Percentiles rank a stretch among this genome's conserved stretches.
Evolutionary conservation across 2,797 vertebrate genomes (phyloP).

Genomic region (Liparis tanakae): DNA sequence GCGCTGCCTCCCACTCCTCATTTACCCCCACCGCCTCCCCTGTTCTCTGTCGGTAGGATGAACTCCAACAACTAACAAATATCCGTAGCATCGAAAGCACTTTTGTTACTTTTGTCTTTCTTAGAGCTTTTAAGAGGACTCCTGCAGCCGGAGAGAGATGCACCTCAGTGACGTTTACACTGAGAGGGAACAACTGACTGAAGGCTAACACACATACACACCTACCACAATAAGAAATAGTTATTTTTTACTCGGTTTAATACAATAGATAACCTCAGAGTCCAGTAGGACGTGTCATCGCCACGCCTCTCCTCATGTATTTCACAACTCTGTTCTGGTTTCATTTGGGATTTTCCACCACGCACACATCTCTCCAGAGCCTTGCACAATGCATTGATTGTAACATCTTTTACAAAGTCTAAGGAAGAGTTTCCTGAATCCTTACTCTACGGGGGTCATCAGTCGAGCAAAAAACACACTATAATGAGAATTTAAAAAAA

Average conservation of each 20-base stretch:
- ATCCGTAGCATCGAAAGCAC: constrained; percentile 71
- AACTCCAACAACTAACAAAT: constrained; percentile 85
- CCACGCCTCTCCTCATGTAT: constrained; percentile 52
- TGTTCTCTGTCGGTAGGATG: constrained; percentile 89
- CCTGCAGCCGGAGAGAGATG: constrained; percentile 45
- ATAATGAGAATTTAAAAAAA: constrained; percentile 17
- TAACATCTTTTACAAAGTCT: constrained; percentile 63
- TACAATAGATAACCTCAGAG: constrained; percentile 76
- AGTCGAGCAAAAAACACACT: constrained; percentile 43
- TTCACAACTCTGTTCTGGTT: constrained; percentile 53
- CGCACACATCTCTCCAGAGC: constrained; percentile 55
- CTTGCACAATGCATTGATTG: constrained; percentile 74
- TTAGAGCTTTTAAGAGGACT: constrained; percentile 57
- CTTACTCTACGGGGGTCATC: constrained; percentile 27
- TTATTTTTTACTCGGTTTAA: constrained; percentile 77
- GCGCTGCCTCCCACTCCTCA: constrained; percentile 84
- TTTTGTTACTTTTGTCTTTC: constrained; percentile 66
- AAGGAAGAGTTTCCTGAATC: constrained; percentile 38
- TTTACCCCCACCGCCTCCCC: constrained; percentile 85
- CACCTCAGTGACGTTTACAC: constrained; percentile 59
- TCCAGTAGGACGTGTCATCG: constrained; percentile 57
- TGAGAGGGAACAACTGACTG: constrained; percentile 41
- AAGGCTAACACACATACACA: constrained; percentile 58
- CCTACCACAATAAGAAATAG: constrained; percentile 62
- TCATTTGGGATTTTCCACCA: constrained; percentile 46